Conservation (phyloP, 2,113 vertebrate species). For the Eulemur rufifrons region DNA sequence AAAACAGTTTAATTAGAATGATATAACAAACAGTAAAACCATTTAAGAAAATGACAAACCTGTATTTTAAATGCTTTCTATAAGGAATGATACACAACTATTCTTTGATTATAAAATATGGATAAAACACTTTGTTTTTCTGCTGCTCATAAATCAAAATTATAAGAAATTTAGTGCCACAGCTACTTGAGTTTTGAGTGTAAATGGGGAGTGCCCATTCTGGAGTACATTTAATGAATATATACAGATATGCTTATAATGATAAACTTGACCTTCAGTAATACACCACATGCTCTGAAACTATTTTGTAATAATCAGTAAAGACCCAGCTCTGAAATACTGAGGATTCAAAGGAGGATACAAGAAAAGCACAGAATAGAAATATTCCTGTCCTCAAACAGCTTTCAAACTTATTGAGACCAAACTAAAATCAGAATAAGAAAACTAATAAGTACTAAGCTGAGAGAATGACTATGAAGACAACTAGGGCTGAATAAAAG, state of each 20-base stretch:
- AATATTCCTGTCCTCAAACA: neutral
- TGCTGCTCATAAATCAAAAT: neutral
- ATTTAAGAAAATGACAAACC: neutral
- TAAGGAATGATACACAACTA: neutral
- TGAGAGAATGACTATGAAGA: neutral
- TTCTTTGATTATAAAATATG: neutral
- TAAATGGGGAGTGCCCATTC: neutral
- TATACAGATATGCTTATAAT: neutral
- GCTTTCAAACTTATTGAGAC: neutral
- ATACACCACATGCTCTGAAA: neutral
- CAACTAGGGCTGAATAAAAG: neutral
- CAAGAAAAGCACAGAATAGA: neutral
- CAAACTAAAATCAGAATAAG: neutral
- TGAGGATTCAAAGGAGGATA: neutral
- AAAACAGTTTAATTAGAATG: neutral
- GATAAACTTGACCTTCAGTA: neutral
- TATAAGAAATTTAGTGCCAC: neutral
- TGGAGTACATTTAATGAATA: neutral
- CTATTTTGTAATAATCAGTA: neutral
- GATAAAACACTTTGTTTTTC: neutral
- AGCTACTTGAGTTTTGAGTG: neutral
- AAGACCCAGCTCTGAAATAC: neutral
- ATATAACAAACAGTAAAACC: neutral
- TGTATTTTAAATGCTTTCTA: neutral
- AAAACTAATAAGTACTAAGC: neutral